Base-by-base conservation (phyloP, 1,140 invertebrate species). In the Drosophila mauritiana region DNA sequence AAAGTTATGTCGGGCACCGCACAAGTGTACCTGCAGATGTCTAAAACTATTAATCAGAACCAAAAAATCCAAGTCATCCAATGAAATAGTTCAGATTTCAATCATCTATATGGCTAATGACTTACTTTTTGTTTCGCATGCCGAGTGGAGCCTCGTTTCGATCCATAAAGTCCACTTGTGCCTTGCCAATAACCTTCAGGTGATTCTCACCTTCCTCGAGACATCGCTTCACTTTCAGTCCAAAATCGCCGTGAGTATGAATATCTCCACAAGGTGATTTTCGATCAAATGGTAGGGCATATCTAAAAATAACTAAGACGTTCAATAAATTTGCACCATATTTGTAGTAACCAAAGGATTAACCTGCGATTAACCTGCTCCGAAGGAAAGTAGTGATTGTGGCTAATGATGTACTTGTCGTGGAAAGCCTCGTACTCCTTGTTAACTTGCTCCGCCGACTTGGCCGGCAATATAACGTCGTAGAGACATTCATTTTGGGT, bases 331-430 rank as follows among this genome's bases (percentile, higher is more conserved):
- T 10, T 10, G 8, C 31, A 31, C 8, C 8, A 31, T 31, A 31
- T 10, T 10, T 31, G 31, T 10, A 31, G 8, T 31, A 3, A 11
- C 15, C 34, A 8, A 12, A 0, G 13, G 1, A 37, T 64, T 10
- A 31, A 91, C 91, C 64, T 67, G 31, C 91, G 74, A 40, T 77
- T 82, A 1, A 91, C 37, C 36, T 79, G 76, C 34, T 92, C 91
- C 0, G 72, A 31, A 0, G 91, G 88, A 34, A 91, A 90, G 48
- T 92, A 92, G 45, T 90, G 84, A 48, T 77, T 79, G 58, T 92
- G 91, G 20, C 88, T 91, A 6, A 91, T 20, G 20, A 91, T 65
- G 12, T 73, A 68, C 62, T 91, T 80, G 0, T 85, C 80, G 58
- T 92, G 91, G 40, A 65, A 79, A 2, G 68, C 17, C 0, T 10